Base-by-base conservation (phyloP, 37 sponge, comb jelly and placozoan species). In the Spongia lamella region DNA sequence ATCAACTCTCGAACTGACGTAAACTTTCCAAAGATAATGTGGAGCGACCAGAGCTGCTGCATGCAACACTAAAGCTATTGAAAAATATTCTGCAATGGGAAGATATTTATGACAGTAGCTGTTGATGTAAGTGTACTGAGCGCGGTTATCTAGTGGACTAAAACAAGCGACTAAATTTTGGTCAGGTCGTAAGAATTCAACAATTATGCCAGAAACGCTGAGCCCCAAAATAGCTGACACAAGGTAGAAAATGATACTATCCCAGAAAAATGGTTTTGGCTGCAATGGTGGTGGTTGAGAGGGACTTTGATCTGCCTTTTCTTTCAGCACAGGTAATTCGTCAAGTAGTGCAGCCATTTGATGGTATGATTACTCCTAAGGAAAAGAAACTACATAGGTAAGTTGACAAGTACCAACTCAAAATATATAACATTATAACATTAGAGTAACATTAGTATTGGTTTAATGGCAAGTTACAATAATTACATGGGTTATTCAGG, bases 181-280 rank as follows among this genome's bases (percentile, higher is more conserved):
- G 47, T 43, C 47, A 13, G 47, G 47, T 43, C 47, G 5, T 43
- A 43, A 43, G 60, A 61, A 86, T 26, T 86, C 87, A 15, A 70
- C 38, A 51, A 86, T n/a, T 7, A 56, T 71, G 52, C 80, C 87
- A 39, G 80, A 52, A 7, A 63, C 76, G 3, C 81, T 65, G 2
- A 86, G 68, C 0, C 53, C 87, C 13, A 86, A 22, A 0, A 86
- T 80, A 11, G 69, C 71, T 0, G 73, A 72, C 32, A 86, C 81
- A 37, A 86, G 53, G 56, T 76, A 86, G 40, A 86, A 76, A 17
- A 63, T 62, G 51, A 80, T 61, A 1, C 71, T 68, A 63, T 86
- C 87, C 87, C 87, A 86, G 47, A 86, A 86, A 81, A 86, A 86
- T 19, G 80, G 81, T 50, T 81, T 59, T 13, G 76, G 71, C 26